These are phyloP conservation scores for Arctopsyche grandis DNA, from an alignment of 1,140 invertebrate genomes.

Conservation along the genomic window DNA sequence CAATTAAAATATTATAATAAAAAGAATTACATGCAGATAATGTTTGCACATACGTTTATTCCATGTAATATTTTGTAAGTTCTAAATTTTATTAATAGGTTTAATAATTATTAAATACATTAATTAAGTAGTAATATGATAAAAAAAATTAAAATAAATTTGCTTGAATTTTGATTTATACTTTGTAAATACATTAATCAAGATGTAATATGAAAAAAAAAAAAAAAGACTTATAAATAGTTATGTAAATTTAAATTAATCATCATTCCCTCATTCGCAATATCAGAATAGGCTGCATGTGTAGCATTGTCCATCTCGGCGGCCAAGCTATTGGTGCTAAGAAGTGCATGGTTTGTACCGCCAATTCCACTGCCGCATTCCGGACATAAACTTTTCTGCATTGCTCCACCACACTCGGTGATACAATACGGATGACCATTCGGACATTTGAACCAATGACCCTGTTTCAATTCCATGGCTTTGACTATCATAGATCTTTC, in stretches of 20 bases:
- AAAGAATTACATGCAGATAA: too few relatives aligned
- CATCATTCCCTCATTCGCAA: not conserved
- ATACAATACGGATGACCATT: conserved; percentile 80
- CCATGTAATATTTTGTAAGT: too few relatives aligned
- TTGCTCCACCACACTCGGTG: conserved; percentile 79
- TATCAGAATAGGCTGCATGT: conserved; percentile 64
- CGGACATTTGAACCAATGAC: conserved; percentile 81
- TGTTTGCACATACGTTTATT: too few relatives aligned
- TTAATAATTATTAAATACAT: too few relatives aligned
- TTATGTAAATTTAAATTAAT: too few relatives aligned
- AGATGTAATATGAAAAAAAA: too few relatives aligned
- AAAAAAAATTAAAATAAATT: too few relatives aligned
- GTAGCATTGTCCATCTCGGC: conserved; percentile 70
- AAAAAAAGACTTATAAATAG: too few relatives aligned
- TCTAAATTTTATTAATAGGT: too few relatives aligned
- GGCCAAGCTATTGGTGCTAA: conserved; percentile 66
- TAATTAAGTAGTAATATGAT: conserved; percentile 38
- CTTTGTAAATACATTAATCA: too few relatives aligned
- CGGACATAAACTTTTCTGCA: conserved; percentile 66
- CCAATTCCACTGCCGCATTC: conserved; percentile 74
- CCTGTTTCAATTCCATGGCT: conserved; percentile 70
- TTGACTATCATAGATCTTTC: conserved; percentile 66
- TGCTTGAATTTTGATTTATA: too few relatives aligned
- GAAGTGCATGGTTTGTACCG: conserved; percentile 68
- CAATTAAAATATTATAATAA: too few relatives aligned